Conservation (phyloP, 37 sponge, comb jelly and placozoan genomes). For the Lycopodina hypogea region DNA sequence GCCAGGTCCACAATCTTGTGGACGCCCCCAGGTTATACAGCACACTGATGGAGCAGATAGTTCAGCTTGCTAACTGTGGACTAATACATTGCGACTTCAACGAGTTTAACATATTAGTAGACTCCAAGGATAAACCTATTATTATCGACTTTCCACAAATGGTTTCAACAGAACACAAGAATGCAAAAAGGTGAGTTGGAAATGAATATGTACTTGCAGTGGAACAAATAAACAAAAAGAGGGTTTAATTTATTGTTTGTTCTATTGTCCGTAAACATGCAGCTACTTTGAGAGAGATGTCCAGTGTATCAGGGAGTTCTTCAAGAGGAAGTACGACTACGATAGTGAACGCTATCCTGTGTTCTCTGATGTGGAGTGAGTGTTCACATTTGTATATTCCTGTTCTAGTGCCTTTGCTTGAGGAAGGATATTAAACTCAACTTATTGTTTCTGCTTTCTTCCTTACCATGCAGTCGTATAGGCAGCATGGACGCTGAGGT, state of each 20-base stretch:
- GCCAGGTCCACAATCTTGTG: slow-evolving; percentile 60
- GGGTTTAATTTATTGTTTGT: not conserved
- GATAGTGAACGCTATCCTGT: slow-evolving; percentile 65
- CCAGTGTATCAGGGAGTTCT: slow-evolving; percentile 87
- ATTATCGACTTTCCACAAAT: slow-evolving; percentile 99
- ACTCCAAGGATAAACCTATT: slow-evolving; percentile 77
- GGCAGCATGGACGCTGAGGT: slow-evolving; percentile 75
- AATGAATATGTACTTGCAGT: not conserved
- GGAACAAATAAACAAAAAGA: not conserved
- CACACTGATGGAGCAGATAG: slow-evolving; percentile 78
- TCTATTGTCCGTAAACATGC: not conserved
- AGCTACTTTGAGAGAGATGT: slow-evolving; percentile 98
- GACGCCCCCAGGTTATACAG: slow-evolving; percentile 58
- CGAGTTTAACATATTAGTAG: slow-evolving; percentile 92
- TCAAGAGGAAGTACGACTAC: slow-evolving; percentile 71
- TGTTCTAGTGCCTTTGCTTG: not conserved
- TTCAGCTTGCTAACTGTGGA: slow-evolving; percentile 77
- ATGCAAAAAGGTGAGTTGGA: slow-evolving; percentile 78
- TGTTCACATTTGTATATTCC: not conserved
- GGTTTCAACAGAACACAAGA: slow-evolving; percentile 89
- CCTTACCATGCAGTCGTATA: slow-evolving; percentile 22
- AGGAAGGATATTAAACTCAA: not conserved
- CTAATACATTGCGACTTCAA: slow-evolving; percentile 99
- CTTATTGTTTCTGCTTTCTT: too few species aligned
- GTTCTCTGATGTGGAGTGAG: slow-evolving; percentile 63